Percentiles rank a stretch among this genome's conserved stretches.
Evolutionary conservation across 2,797 vertebrate genomes (phyloP).

Genomic region (Pseudochirops cupreus): DNA sequence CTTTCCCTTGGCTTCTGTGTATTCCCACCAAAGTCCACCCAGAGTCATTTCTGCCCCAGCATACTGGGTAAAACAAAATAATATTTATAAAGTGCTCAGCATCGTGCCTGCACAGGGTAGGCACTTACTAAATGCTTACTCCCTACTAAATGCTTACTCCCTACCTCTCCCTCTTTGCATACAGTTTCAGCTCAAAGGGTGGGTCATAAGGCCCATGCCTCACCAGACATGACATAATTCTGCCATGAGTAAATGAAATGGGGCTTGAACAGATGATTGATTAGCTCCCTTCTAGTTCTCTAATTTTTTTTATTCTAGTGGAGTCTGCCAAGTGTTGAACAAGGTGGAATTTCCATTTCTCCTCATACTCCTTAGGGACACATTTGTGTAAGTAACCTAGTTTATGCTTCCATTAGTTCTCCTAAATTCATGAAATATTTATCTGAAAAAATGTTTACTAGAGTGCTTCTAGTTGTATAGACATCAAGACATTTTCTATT

Average conservation of each 20-base stretch:
- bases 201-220: background rate
- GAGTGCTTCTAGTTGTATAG: background rate
- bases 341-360: background rate
- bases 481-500: background rate
- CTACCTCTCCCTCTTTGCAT: background rate
- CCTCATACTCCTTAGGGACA: background rate
- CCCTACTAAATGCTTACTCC: background rate
- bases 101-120: background rate
- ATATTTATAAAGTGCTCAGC: background rate
- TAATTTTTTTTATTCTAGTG: background rate
- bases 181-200: background rate
- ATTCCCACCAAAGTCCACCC: background rate
- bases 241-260: background rate
- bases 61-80: background rate
- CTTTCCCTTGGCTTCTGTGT: background rate
- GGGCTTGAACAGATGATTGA: background rate
- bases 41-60: background rate
- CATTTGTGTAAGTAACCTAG: background rate
- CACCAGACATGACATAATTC: background rate
- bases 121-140: too few species aligned
- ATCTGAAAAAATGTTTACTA: background rate
- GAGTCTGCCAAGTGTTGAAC: background rate
- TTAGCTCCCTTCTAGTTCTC: background rate
- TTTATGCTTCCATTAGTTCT: conserved; percentile 12
- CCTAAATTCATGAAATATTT: background rate